Base-by-base conservation (phyloP, 2,797 vertebrate species). In the Thunnus albacares region DNA sequence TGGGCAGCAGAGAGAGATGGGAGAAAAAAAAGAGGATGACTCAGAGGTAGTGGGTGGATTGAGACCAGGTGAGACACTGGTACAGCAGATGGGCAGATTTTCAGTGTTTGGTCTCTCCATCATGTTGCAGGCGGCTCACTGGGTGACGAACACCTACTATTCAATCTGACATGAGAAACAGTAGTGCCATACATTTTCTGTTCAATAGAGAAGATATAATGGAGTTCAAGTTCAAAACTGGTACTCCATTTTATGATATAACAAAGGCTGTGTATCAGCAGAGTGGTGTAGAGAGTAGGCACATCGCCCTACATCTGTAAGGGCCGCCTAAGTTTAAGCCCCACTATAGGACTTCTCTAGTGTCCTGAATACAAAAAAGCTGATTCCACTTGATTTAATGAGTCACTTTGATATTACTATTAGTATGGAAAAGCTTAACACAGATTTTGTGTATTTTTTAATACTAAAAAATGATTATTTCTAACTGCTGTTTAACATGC, bases 51-150 rank as follows among this genome's bases (percentile, higher is more conserved):
- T 93, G 92, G 92, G 93, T 73, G 89, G 88, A 93, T 66, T 87
- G 87, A 90, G 90, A 91, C 89, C 91, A 93, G 92, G 92, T 93
- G 90, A 92, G 87, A 91, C 88, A 75, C 79, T 84, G 86, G 81
- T 76, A 62, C 78, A 88, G 85, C 92, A 93, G 89, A 92, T 91
- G 90, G 91, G 66, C 89, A 87, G 84, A 79, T 87, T 86, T 82
- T 86, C 83, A 79, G 71, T 0, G 63, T 83, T 89, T 60, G 47
- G 77, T 78, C 75, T 77, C 75, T 87, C 75, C 87, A 81, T 84
- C 83, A 55, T 74, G 70, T 60, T 81, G 69, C 79, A 86, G 82
- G 84, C 67, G 20, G 82, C 84, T 87, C 80, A 65, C 8, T 52
- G 74, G 80, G 53, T 70, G 69, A 84, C 60, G 17, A 87, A 87